These are phyloP conservation scores for Galago senegalensis DNA, from an alignment of 2,797 vertebrate genomes.

Conservation along the genomic window DNA sequence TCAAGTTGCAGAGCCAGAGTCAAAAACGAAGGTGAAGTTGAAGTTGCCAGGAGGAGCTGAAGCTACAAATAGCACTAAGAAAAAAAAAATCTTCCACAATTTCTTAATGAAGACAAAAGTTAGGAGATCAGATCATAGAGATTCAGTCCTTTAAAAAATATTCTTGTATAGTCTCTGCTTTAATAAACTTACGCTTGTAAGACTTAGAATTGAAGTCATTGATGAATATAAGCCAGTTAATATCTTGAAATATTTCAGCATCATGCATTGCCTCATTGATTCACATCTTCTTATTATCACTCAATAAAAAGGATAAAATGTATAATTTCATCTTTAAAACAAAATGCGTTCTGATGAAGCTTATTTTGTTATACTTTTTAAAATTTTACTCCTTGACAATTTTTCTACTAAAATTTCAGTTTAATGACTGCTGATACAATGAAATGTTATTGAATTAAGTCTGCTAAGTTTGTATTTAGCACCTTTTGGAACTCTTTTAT, in stretches of 20 bases:
- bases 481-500: background rate
- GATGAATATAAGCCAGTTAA: background rate
- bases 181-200: background rate
- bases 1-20: slow-evolving; percentile 75
- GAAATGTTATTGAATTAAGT: background rate
- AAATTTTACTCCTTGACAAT: background rate
- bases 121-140: slow-evolving; percentile 62
- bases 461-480: background rate
- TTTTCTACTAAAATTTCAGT: slow-evolving; percentile 33
- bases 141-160: background rate
- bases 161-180: background rate
- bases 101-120: slow-evolving; percentile 90
- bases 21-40: slow-evolving; percentile 84
- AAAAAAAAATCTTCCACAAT: slow-evolving; percentile 90
- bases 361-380: background rate
- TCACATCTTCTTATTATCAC: background rate
- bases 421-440: background rate
- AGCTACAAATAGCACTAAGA: slow-evolving; percentile 89
- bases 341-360: background rate
- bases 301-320: background rate
- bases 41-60: slow-evolving; percentile 91
- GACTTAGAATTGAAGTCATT: slow-evolving; percentile 15
- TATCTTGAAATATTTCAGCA: background rate
- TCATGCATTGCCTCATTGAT: background rate
- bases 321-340: background rate